These are phyloP conservation scores for Autographa pulchrina DNA, from an alignment of 2,888 invertebrate species.

Conservation along the genomic window DNA sequence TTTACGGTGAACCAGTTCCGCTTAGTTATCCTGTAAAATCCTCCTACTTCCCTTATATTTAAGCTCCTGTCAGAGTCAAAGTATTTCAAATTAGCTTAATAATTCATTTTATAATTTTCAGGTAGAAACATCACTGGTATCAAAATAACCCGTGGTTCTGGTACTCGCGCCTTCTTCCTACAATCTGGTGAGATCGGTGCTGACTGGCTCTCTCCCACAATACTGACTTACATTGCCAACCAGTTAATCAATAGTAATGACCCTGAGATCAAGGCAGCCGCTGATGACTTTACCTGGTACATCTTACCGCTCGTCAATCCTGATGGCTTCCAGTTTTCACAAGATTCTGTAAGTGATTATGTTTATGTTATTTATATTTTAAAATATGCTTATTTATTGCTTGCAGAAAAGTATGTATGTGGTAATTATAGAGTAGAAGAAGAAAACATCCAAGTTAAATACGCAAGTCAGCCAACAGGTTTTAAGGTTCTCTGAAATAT, in stretches of 20 bases:
- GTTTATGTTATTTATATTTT: not conserved
- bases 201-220: constrained; percentile 93
- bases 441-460: too few species aligned
- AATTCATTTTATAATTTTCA: constrained; percentile 54
- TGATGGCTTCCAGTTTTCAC: constrained; percentile 93
- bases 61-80: too few species aligned
- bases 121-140: constrained; percentile 85
- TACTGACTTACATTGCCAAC: constrained; percentile 90
- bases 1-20: too few species aligned
- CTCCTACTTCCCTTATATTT: too few species aligned
- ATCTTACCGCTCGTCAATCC: constrained; percentile 93
- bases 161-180: constrained; percentile 73
- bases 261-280: constrained; percentile 81
- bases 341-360: constrained; percentile 83
- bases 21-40: too few species aligned
- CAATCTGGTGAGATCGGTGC: constrained; percentile 91
- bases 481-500: too few species aligned
- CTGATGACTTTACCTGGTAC: constrained; percentile 92
- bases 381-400: too few species aligned
- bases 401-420: too few species aligned
- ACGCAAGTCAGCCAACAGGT: too few species aligned
- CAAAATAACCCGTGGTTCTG: constrained; percentile 74
- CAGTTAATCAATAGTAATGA: constrained; percentile 90
- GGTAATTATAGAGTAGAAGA: too few species aligned
- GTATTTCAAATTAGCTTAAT: not conserved